These are phyloP conservation scores for Hyaena hyaena DNA, from an alignment of 2,113 vertebrate species.

Conservation along the genomic window DNA sequence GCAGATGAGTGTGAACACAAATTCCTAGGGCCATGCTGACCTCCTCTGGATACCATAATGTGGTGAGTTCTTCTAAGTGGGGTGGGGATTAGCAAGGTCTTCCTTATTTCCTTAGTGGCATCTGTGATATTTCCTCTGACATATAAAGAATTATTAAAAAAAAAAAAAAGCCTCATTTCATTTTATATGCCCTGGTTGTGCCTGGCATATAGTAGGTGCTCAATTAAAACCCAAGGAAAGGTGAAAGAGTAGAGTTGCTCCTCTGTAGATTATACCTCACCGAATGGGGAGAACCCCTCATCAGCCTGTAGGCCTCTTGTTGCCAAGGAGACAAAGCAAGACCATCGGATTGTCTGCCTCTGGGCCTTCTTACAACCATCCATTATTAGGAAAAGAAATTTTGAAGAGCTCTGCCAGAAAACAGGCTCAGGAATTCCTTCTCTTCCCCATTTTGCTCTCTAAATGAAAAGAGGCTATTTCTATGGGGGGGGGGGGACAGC, in stretches of 20 bases:
- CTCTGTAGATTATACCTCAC: accelerated
- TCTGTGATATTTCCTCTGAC: neutral
- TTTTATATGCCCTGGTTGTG: neutral
- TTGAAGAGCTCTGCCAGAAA: neutral
- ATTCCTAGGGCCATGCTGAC: neutral
- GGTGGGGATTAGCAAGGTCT: neutral
- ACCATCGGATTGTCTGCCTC: neutral
- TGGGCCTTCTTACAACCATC: neutral
- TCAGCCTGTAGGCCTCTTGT: accelerated
- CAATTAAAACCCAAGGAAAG: neutral
- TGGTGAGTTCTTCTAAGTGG: neutral
- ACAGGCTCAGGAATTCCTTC: neutral
- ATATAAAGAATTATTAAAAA: neutral
- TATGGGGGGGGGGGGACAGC: neutral
- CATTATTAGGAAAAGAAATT: neutral
- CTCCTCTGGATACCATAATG: accelerated
- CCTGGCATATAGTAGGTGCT: neutral
- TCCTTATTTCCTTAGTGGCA: neutral
- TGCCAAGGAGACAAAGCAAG: neutral
- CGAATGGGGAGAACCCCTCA: neutral
- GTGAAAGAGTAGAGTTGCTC: neutral
- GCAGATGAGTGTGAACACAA: neutral
- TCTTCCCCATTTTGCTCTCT: neutral
- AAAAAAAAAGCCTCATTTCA: no score
- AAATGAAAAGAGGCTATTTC: neutral